Evolutionary conservation across 2,113 vertebrate species (phyloP).

Genomic region (Grus americana): DNA sequence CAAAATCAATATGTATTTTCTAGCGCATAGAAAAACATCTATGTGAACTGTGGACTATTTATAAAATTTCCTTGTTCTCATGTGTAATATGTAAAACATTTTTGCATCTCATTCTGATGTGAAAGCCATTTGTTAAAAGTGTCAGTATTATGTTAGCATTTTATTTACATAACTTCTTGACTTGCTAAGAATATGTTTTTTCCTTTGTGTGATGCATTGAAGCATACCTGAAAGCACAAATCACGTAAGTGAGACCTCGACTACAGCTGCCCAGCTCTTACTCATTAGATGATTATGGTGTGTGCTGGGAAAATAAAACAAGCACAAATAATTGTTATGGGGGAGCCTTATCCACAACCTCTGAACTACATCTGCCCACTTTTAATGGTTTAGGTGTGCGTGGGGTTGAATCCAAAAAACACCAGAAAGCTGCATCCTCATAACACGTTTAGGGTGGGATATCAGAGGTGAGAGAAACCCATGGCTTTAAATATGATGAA

Average conservation of each 20-base stretch:
- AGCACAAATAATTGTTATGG: background rate
- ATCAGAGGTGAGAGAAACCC: background rate
- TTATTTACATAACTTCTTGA: background rate
- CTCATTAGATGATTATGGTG: background rate
- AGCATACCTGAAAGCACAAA: background rate
- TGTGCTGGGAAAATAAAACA: background rate
- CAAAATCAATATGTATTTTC: constrained; percentile 44
- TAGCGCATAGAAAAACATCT: background rate
- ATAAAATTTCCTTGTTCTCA: background rate
- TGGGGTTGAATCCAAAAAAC: background rate
- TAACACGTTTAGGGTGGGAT: background rate
- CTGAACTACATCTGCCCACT: background rate
- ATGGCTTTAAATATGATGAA: background rate
- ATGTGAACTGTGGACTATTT: background rate
- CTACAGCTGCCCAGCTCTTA: background rate
- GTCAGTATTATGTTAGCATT: background rate
- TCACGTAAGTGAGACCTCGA: background rate
- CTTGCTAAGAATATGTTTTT: background rate
- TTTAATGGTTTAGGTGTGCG: background rate
- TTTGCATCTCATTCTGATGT: background rate
- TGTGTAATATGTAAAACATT: background rate
- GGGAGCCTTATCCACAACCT: background rate
- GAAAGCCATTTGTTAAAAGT: background rate
- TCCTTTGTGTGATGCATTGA: background rate
- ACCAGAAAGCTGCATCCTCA: background rate